Percentiles rank a stretch among this genome's conserved stretches.
Conservation (phyloP, 2,888 invertebrate genomes). For the Thereva nobilitata region DNA sequence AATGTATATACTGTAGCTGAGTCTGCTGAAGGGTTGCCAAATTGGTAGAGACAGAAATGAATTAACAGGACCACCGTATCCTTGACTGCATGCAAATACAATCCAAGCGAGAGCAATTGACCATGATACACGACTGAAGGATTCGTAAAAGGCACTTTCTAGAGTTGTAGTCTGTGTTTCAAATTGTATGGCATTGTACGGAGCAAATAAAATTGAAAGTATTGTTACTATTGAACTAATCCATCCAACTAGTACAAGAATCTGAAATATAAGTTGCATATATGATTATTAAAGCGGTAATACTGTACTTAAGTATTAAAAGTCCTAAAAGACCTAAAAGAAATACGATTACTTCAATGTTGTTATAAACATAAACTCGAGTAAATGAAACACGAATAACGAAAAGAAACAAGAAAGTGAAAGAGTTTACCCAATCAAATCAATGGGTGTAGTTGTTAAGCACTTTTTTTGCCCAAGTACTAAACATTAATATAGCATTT, state of each 20-base stretch:
- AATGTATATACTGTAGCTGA: constrained; percentile 43
- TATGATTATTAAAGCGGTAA: too few species aligned
- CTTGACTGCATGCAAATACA: constrained; percentile 44
- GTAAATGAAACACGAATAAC: too few species aligned
- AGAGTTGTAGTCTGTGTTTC: constrained; percentile 6
- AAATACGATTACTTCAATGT: too few species aligned
- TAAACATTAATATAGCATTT: too few species aligned
- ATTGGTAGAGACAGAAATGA: constrained; percentile 41
- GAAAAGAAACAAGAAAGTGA: too few species aligned
- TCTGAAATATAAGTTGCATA: constrained; percentile 13
- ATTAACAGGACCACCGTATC: constrained; percentile 44
- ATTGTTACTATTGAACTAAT: constrained; percentile 33
- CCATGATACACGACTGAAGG: constrained; percentile 42
- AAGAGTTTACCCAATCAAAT: too few species aligned
- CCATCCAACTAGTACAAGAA: constrained; percentile 38
- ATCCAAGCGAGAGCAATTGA: constrained; percentile 43
- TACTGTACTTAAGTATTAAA: too few species aligned
- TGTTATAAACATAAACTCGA: too few species aligned
- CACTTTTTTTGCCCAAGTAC: too few species aligned
- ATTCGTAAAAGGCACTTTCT: constrained; percentile 41
- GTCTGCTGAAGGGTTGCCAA: constrained; percentile 43
- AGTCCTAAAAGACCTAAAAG: too few species aligned
- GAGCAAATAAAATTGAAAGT: constrained; percentile 39
- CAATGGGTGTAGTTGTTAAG: too few species aligned
- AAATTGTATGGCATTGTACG: constrained; percentile 27